Percentiles rank a stretch among this genome's conserved stretches.
These are phyloP conservation scores for Nothoprocta pentlandii DNA, from an alignment of 2,113 vertebrate genomes.

Conservation along the genomic window DNA sequence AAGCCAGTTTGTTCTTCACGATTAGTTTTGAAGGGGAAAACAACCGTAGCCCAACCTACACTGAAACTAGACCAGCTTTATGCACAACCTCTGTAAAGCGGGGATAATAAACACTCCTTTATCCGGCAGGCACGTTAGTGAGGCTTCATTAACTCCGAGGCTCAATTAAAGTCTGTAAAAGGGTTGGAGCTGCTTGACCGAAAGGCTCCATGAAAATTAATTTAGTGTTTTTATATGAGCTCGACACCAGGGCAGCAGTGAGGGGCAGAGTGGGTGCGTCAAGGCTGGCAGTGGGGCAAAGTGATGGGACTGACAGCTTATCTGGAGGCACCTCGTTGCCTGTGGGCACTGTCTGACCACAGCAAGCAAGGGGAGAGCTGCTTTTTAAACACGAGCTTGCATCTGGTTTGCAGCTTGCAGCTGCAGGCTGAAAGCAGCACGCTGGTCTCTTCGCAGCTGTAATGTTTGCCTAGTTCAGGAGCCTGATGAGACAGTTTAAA, in stretches of 20 bases:
- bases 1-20: not conserved
- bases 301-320: not conserved
- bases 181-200: slow-evolving; percentile 44
- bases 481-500: slow-evolving; percentile 25
- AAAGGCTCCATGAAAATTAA: slow-evolving; percentile 49
- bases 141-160: slow-evolving; percentile 57
- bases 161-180: slow-evolving; percentile 62
- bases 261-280: accelerated
- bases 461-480: not conserved
- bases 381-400: not conserved
- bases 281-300: not conserved
- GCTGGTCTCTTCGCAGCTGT: slow-evolving; percentile 32
- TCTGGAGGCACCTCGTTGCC: not conserved
- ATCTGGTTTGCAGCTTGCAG: not conserved
- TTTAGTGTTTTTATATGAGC: slow-evolving; percentile 38
- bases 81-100: not conserved
- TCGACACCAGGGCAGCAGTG: not conserved
- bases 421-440: slow-evolving; percentile 14
- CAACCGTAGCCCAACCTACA: not conserved
- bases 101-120: slow-evolving; percentile 49
- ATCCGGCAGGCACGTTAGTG: slow-evolving; percentile 18
- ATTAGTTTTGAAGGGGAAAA: slow-evolving; percentile 32
- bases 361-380: not conserved
- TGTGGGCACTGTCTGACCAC: accelerated
- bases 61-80: not conserved